Percentiles rank a stretch among this genome's conserved stretches.
Evolutionary conservation across 2,797 vertebrate genomes (phyloP).

Genomic region (Lagorchestes hirsutus): DNA sequence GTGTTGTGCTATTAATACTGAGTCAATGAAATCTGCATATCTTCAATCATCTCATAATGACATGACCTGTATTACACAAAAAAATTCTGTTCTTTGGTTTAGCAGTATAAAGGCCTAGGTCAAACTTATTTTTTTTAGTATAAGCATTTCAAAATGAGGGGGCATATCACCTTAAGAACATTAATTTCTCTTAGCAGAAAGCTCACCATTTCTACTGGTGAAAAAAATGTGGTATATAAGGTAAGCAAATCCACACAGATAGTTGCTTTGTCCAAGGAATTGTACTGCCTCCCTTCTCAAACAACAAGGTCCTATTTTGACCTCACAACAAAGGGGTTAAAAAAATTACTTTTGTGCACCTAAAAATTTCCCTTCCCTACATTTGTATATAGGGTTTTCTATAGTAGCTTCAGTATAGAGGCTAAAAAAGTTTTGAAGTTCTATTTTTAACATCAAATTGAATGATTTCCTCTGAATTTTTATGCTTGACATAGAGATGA

Average conservation of each 20-base stretch:
- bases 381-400: neutral
- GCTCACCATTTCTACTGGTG: neutral
- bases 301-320: neutral
- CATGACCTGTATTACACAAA: neutral
- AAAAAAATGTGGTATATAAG: neutral
- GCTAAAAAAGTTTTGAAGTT: neutral
- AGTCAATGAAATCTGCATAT: neutral
- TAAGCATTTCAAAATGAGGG: neutral
- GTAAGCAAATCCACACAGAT: neutral
- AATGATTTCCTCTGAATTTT: neutral
- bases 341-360: neutral
- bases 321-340: neutral
- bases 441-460: neutral
- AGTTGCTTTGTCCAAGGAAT: neutral
- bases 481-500: neutral
- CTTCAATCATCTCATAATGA: neutral
- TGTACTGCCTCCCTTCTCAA: neutral
- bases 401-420: neutral
- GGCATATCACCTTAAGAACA: neutral
- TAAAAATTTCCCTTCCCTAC: neutral
- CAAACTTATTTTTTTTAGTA: neutral
- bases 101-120: neutral
- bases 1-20: neutral
- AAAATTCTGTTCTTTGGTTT: neutral
- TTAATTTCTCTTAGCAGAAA: neutral